phyloP scores from a whole-genome alignment of 1,140 invertebrate species.

The Procambarus virginalis region DNA sequence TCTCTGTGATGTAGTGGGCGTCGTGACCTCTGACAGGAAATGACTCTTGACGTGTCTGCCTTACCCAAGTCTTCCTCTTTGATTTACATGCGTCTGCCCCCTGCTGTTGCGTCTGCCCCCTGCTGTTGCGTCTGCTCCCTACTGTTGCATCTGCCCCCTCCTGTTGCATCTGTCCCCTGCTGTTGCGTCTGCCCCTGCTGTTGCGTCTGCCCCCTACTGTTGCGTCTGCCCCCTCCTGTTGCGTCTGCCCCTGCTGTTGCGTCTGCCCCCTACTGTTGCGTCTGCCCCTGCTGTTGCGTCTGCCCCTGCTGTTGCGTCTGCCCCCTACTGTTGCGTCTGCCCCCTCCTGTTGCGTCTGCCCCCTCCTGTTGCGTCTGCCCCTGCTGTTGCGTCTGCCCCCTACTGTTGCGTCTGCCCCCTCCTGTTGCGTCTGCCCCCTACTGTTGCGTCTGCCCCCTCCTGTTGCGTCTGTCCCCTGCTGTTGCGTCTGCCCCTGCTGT shows the following conservation, averaged over 20 bases:
- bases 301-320: too few relatives aligned
- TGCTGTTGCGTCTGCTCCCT: background rate
- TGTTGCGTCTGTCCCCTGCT: background rate
- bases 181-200: too few relatives aligned
- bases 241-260: too few relatives aligned
- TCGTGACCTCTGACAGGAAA: too few relatives aligned
- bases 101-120: background rate
- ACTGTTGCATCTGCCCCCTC: background rate
- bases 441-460: too few relatives aligned
- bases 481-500: too few relatives aligned
- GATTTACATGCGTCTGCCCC: background rate
- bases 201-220: background rate
- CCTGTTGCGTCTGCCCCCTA: background rate
- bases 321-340: background rate
- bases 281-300: too few relatives aligned
- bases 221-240: too few relatives aligned
- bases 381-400: background rate
- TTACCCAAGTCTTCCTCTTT: too few relatives aligned
- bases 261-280: background rate
- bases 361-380: background rate
- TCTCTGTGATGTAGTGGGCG: too few relatives aligned
- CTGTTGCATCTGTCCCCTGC: background rate
- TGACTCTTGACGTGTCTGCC: too few relatives aligned
- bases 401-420: background rate
- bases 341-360: background rate